A percentile compares a stretch with the other conserved stretches of the same genome.
These are phyloP conservation scores for Emydura subglobosa DNA, from an alignment of 2,113 vertebrate species.

Conservation along the genomic window DNA sequence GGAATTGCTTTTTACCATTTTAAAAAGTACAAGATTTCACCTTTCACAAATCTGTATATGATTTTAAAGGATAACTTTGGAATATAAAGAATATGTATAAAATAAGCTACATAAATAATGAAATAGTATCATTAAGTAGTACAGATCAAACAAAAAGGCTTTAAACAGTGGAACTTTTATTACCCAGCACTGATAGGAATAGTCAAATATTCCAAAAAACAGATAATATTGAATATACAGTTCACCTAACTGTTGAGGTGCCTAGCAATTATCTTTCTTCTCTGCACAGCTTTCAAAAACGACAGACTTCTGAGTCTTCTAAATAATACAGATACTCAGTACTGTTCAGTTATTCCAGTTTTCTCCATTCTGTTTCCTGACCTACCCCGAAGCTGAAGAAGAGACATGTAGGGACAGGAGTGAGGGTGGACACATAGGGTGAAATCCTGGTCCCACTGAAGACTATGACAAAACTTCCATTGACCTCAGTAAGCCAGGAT, in stretches of 20 bases:
- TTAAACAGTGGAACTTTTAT: background rate
- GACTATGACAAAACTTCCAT: background rate
- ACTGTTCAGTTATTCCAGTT: background rate
- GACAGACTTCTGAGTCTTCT: background rate
- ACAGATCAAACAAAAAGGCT: background rate
- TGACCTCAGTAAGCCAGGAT: no score
- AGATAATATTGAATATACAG: background rate
- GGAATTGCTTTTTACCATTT: background rate
- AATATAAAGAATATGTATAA: background rate
- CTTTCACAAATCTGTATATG: background rate
- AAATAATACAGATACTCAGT: background rate
- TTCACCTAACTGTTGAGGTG: background rate
- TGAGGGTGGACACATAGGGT: background rate
- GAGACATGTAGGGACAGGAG: background rate
- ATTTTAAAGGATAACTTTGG: background rate
- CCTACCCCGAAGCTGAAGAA: background rate
- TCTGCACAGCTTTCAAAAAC: background rate
- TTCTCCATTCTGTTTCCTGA: background rate
- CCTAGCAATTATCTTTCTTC: background rate
- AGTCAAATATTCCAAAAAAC: background rate
- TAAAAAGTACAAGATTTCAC: background rate
- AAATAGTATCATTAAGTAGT: background rate
- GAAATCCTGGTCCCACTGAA: background rate
- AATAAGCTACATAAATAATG: background rate
- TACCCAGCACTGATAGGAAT: background rate